Evolutionary conservation across 2,888 invertebrate species (phyloP).

Genomic region (Tillus elongatus): DNA sequence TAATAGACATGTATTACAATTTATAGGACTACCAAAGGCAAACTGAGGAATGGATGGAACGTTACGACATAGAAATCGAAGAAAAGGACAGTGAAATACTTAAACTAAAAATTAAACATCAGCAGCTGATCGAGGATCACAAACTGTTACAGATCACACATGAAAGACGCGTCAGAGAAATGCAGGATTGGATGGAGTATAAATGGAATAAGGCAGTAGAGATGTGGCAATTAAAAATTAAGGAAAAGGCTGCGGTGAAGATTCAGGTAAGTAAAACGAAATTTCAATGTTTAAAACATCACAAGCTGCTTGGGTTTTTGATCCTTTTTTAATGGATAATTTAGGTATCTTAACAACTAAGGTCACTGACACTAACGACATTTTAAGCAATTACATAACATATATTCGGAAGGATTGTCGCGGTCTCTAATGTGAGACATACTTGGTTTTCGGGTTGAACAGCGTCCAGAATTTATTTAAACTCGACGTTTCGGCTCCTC

Average conservation of each 20-base stretch:
- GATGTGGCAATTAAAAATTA: slow-evolving; percentile 10
- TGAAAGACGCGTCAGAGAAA: slow-evolving; percentile 23
- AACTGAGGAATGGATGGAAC: slow-evolving; percentile 32
- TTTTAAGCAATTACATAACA: no score
- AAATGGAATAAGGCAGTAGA: slow-evolving; percentile 22
- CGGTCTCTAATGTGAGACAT: no score
- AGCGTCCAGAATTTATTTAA: no score
- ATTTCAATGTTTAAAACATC: no score
- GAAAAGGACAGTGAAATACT: slow-evolving; percentile 25
- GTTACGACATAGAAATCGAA: slow-evolving; percentile 32
- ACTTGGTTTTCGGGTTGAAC: no score
- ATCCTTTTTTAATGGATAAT: no score
- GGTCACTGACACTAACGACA: no score
- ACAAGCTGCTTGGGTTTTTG: no score
- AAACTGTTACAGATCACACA: slow-evolving; percentile 19
- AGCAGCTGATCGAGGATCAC: slow-evolving; percentile 24
- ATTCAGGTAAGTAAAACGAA: slow-evolving; percentile 6
- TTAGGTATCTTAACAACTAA: no score
- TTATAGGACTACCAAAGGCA: slow-evolving; percentile 28
- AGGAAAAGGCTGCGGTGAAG: slow-evolving; percentile 1
- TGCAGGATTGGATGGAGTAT: slow-evolving; percentile 28
- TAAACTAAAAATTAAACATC: slow-evolving; percentile 23
- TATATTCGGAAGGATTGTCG: no score
- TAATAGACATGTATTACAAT: no score
- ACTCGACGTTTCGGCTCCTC: no score